These are phyloP conservation scores for Otis tarda DNA, from an alignment of 2,113 vertebrate species.

Conservation along the genomic window DNA sequence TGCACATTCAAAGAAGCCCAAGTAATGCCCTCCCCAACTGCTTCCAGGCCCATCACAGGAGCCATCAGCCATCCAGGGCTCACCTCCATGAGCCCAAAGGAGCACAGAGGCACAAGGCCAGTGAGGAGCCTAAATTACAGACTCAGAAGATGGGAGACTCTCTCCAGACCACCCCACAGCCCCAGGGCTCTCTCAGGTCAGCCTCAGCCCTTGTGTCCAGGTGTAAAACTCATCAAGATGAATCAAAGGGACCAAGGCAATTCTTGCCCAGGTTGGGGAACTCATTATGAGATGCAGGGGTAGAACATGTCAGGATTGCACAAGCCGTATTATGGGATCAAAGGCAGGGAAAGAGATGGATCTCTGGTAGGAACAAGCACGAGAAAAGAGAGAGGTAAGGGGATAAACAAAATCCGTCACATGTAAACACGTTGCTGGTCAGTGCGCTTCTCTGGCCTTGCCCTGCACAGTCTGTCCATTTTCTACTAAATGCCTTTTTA, in stretches of 20 bases:
- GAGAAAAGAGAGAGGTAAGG: background rate
- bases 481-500: background rate
- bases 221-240: background rate
- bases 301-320: background rate
- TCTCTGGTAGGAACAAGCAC: background rate
- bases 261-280: background rate
- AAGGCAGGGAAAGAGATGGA: background rate
- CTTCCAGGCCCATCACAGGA: background rate
- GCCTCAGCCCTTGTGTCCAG: background rate
- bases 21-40: background rate
- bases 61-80: background rate
- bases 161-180: background rate
- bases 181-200: background rate
- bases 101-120: background rate
- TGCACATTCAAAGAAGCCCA: rapidly evolving
- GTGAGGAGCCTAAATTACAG: background rate
- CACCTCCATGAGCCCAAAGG: background rate
- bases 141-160: background rate
- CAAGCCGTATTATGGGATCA: background rate
- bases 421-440: rapidly evolving
- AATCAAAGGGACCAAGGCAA: background rate
- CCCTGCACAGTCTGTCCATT: background rate
- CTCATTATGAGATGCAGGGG: background rate
- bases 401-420: background rate
- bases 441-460: rapidly evolving